Evolutionary conservation across 2,888 invertebrate genomes (phyloP), one percentile per base, ranked within the genome.

Genomic region (Eupithecia dodoneata): DNA sequence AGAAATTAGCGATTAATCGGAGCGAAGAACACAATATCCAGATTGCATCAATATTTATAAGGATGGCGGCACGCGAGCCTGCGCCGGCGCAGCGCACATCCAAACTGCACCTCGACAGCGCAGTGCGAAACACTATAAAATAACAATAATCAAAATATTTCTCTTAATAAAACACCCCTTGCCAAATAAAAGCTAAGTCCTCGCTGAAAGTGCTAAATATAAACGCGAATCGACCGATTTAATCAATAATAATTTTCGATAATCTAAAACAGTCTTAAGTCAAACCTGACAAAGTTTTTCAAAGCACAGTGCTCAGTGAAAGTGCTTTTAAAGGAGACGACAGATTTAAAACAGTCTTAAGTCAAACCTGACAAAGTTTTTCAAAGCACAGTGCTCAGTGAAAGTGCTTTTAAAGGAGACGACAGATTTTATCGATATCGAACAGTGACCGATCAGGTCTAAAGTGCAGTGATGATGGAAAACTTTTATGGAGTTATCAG

Each of bases 41-140:
- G 89, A 92, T 93, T 92, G 91, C 93, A 94, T 94, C 91, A 94
- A 93, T 94, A 94, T 94, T 93, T 89, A 94, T 94, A 88, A 91
- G 91, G 91, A 91, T 89, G 88, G 87, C 86, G 85, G 87, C 83
- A 85, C 83, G 85, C 85, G 85, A 73, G 85, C 81, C 80, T 84
- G 86, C 85, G 87, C 86, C 80, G 82, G 87, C 92, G 90, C 93
- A 93, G 86, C 90, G 84, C 90, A 88, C 82, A 85, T 83, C 85
- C 89, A 93, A 92, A 87, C 90, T 86, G 93, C 93, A 87, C 91
- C 86, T 84, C 92, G 92, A 94, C 80, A 94, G 85, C 87, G 92
- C 90, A 90, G 89, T 90, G 89, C 91, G 89, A 74, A 65, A 75
- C 70, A 74, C 63, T 42, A 65, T 0, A 41, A 15, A 67, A 67